Evolutionary conservation across 2,888 invertebrate genomes (phyloP), one percentile per base, ranked within the genome.

Genomic region (Sinentomon sp.): DNA sequence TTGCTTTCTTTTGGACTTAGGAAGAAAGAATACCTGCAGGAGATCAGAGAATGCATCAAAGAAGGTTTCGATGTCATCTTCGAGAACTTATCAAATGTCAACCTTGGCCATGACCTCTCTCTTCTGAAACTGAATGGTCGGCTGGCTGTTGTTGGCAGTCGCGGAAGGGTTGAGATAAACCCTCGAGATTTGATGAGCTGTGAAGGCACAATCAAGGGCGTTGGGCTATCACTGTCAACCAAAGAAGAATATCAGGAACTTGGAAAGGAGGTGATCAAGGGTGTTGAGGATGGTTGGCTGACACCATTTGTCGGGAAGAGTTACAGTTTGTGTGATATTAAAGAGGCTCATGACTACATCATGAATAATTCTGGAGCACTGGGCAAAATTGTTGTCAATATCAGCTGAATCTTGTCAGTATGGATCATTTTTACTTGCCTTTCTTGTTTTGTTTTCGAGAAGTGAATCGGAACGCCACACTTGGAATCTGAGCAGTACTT

Each of bases 11-110:
- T n/a, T n/a, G n/a, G n/a, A n/a, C n/a, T n/a, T 22, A 46, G 46
- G 30, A 49, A 55, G 22, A 45, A 48, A 18, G 53, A 50, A 16
- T 59, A 60, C 41, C 39, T 50, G 17, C 46, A 55, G 5, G 45
- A 54, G 38, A 53, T 57, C 7, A 43, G 48, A 44, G 48, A 48
- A 33, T 47, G 48, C 2, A 49, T 52, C 13, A 49, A 45, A 22
- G 50, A 48, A 12, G 59, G 59, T 1, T 54, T 61, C 35, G 54
- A 63, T 41, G 45, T 62, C 9, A 59, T 63, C 18, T 44, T 64
- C 17, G 64, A 64, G 47, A 63, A 62, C 57, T 46, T 61, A 36
- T 59, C 63, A 6, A 60, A 63, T 45, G 52, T 56, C 3, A 63
- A 63, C 41, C 48, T 63, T 25, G 53, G 52, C 19, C 50, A 47